Base-by-base conservation (phyloP, 2,888 invertebrate species). In the Tridacna crocea region DNA sequence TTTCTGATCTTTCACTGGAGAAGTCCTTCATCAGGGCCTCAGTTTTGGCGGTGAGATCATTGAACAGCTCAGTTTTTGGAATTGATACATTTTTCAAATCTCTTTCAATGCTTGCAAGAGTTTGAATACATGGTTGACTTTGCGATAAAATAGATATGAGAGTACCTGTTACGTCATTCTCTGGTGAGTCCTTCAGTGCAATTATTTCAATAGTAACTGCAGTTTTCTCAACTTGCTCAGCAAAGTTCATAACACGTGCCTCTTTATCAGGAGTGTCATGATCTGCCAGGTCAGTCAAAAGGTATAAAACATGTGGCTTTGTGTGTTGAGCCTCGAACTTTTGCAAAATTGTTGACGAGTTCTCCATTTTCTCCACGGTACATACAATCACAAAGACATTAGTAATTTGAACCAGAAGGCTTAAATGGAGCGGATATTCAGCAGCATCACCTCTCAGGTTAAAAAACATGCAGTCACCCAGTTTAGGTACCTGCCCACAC, bases 361-460 rank as follows among this genome's bases (percentile, higher is more conserved):
- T n/a, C 22, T 36, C 36, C 19, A 27, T 61, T n/a, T 72, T 26
- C 24, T 77, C 72, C 61, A 72, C n/a, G 10, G 58, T 15, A 47
- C n/a, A 47, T 15, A 72, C 46, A 10, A 60, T 12, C 12, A 26
- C 26, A 15, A 74, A 65, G 24, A 74, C 47, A 66, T 13, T 46
- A 8, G 65, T 46, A 17, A 79, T 72, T 24, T 65, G 11, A 19
- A 26, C 48, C 24, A 79, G n/a, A 13, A 66, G 19, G 2, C 61
- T 48, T 17, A 26, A 15, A 19, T 73, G 74, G 1, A 8, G 0
- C 0, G 13, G 15, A 13, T 46, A 15, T 10, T 51, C 13, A n/a
- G 0, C 19, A 0, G 22, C 65, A 79, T 79, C 58, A 13, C 79
- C 79, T 17, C 74, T 65, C n/a, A 79, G 36, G 65, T 79, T 79